Evolutionary conservation across 1,140 invertebrate genomes (phyloP), one percentile per base, ranked within the genome.

Genomic region (Brachionus plicatilis): DNA sequence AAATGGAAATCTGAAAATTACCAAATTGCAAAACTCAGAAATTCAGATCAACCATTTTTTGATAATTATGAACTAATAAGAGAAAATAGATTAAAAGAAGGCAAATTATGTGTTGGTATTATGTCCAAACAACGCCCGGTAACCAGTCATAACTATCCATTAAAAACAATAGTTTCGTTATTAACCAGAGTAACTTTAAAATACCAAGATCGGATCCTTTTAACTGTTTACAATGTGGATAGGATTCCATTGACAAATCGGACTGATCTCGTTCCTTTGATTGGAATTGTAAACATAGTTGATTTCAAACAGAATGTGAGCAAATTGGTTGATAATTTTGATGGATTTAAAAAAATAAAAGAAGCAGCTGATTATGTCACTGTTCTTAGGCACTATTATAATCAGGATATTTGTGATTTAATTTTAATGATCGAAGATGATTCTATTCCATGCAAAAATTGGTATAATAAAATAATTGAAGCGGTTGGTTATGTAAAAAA

Each of bases 341-440:
- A 27, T n/a, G 9, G 12, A 33, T 45, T 68, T 9, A 41, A 33
- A 20, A 82, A 82, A 65, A 24, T 82, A 14, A 82, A 82, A 45
- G 79, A 82, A 68, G 37, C 79, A 68, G 53, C 65, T 41, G 79
- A 82, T 82, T 82, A 82, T 65, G 53, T 68, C 6, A 68, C 79
- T 37, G 79, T 82, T 12, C 24, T 82, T 7, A 68, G 9, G 20
- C 20, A 82, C 5, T 82, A 82, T 65, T 37, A 60, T 14, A 65
- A 43, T 41, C 50, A 82, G 20, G 12, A 47, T 53, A 37, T 45
- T 24, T 82, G 79, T 60, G 17, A 68, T 68, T 66, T 37, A 14
- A 17, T 65, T 29, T 29, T 65, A 45, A 9, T 82, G 5, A 82
- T 82, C 14, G 79, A 82, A 65, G 79, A 82, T 20, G 79, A 82